Evolutionary conservation across 2,797 vertebrate genomes (phyloP).

Genomic region (Clarias platycephalus): DNA sequence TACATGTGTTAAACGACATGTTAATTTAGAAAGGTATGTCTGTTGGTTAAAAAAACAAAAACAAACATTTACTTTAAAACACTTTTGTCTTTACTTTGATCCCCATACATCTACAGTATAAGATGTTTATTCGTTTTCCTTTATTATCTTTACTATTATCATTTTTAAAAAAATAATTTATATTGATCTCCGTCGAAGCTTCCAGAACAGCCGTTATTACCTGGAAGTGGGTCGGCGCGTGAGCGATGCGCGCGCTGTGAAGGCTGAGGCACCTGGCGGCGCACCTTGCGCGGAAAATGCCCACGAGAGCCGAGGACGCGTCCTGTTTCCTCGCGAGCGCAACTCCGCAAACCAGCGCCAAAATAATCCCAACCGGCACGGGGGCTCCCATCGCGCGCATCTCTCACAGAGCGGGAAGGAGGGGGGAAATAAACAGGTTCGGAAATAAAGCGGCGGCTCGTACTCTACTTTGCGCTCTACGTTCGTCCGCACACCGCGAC

Average conservation of each 20-base stretch:
- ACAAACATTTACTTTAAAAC: not conserved
- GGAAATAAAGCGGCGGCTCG: not conserved
- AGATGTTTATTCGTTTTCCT: not conserved
- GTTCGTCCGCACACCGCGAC: constrained; percentile 11
- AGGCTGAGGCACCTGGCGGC: constrained; percentile 86
- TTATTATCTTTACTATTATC: too few relatives aligned
- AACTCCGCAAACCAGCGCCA: constrained; percentile 63
- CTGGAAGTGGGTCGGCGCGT: constrained; percentile 80
- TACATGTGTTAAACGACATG: not conserved
- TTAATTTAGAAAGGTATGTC: not conserved
- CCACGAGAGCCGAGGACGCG: constrained; percentile 68
- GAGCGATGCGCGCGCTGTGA: constrained; percentile 81
- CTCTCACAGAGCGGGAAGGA: not conserved
- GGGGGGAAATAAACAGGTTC: not conserved
- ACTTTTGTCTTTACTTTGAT: not conserved
- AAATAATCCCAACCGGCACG: constrained; percentile 75
- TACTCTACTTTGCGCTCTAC: too few relatives aligned
- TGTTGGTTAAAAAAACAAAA: not conserved
- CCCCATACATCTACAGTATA: not conserved
- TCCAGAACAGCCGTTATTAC: constrained; percentile 59
- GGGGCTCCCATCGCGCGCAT: constrained; percentile 24
- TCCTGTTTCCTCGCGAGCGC: constrained; percentile 70
- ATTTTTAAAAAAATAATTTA: too few relatives aligned
- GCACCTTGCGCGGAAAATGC: constrained; percentile 79
- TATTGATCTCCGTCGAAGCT: not conserved